Evolutionary conservation across 2,797 vertebrate species (phyloP).

Genomic region (Gymnocypris eckloni): DNA sequence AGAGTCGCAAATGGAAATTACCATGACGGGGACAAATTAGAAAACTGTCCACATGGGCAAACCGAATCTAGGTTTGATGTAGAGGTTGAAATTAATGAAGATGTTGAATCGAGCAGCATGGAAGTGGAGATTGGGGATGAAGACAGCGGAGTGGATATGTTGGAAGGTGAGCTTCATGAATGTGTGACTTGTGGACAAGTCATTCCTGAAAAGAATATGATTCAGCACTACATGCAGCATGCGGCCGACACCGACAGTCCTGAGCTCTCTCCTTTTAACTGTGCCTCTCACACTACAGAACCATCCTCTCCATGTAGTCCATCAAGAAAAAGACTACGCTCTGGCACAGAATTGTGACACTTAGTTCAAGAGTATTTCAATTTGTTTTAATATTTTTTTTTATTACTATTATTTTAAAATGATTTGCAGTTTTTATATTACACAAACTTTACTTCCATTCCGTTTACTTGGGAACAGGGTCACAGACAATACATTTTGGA

Average conservation of each 20-base stretch:
- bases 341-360: constrained; percentile 28
- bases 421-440: not conserved
- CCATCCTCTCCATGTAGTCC: constrained; percentile 25
- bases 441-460: not conserved
- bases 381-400: not conserved
- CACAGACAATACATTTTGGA: not conserved
- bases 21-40: not conserved
- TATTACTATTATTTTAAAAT: not conserved
- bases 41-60: not conserved
- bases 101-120: constrained; percentile 2
- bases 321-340: constrained; percentile 38
- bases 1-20: not conserved
- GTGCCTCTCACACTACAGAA: not conserved
- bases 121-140: constrained; percentile 46
- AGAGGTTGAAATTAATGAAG: not conserved
- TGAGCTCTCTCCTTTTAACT: not conserved
- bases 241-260: constrained; percentile 33
- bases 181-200: constrained; percentile 62
- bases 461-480: not conserved
- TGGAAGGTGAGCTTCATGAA: constrained; percentile 55
- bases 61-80: not conserved
- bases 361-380: not conserved
- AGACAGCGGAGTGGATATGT: constrained; percentile 39
- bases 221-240: constrained; percentile 56
- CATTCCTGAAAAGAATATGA: constrained; percentile 55